Evolutionary conservation across 2,113 vertebrate species (phyloP).

Genomic region (Poeciliopsis retropinna): DNA sequence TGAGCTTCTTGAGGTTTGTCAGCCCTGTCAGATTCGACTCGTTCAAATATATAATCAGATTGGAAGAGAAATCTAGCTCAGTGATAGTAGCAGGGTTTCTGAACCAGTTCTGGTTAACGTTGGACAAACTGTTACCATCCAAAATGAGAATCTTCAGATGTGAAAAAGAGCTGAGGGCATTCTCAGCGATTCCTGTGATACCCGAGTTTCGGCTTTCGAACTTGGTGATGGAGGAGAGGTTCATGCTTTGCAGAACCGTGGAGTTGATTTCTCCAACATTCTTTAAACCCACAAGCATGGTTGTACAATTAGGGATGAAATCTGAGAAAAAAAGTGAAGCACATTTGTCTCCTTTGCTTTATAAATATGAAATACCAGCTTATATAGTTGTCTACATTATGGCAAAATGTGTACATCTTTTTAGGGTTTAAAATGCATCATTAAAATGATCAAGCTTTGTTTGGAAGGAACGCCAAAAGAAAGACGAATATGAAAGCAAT

Average conservation of each 20-base stretch:
- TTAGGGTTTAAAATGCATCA: no score
- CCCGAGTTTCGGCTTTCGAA: conserved; percentile 51
- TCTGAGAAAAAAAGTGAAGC: conserved; percentile 32
- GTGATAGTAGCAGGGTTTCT: conserved; percentile 40
- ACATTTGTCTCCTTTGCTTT: background rate
- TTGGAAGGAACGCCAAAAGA: background rate
- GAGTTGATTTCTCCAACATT: conserved; percentile 65
- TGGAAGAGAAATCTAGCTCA: conserved; percentile 55
- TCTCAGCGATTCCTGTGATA: conserved; percentile 43
- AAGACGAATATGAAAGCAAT: background rate
- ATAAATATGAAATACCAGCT: background rate
- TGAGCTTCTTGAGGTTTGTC: conserved; percentile 50
- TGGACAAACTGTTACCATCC: conserved; percentile 56
- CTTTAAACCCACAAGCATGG: conserved; percentile 18
- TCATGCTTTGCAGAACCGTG: conserved; percentile 55
- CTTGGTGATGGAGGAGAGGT: conserved; percentile 59
- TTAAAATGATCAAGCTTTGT: background rate
- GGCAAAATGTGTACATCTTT: no score
- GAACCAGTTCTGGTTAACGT: conserved; percentile 70
- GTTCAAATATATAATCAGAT: conserved; percentile 53
- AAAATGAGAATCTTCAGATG: conserved; percentile 64
- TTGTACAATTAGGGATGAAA: conserved; percentile 33
- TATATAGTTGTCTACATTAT: no score
- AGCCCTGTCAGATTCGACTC: conserved; percentile 38
- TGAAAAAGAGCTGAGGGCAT: conserved; percentile 66